Base-by-base conservation (phyloP, 1,140 invertebrate genomes). In the Stegodyphus dumicola region DNA sequence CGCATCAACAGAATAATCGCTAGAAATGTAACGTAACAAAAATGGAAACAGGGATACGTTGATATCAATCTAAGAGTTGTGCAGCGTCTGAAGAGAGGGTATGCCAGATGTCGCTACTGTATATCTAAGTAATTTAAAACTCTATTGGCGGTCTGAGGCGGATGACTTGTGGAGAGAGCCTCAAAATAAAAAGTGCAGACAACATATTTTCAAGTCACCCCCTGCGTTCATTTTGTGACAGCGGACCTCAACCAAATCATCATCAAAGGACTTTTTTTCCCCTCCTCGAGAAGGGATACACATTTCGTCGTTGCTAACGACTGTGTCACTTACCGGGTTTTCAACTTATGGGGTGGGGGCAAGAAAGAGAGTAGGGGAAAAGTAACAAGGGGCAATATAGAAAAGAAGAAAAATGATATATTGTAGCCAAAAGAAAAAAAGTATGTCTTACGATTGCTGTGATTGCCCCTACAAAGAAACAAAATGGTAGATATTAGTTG, bases 241-340 rank as follows among this genome's bases (percentile, higher is more conserved):
- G 66, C 49, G 13, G 66, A 69, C 51, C 52, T 69, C 65, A 79
- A 52, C 17, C 33, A 33, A 60, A 48, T 70, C 67, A 33, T 69
- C 65, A 79, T 79, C 66, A 79, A 79, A 79, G 69, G 18, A 65
- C 69, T 53, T 48, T 79, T 79, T 70, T 70, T 13, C 9, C 3
- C 3, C 33, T 33, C 3, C 7, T 7, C 17, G 9, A 18, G 66
- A 60, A 60, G 66, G 49, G 77, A 52, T 79, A 49, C 51, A 48
- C 51, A 33, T 69, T 56, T 69, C 69, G 51, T 13, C 11, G 9
- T 56, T 18, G 52, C 67, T 79, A 79, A 79, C 77, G 66, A 70
- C 18, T n/a, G 65, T 70, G 52, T 69, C 77, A 33, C 53, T 79
- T 53, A 79, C 77, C 7, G 69, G 49, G 10, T 69, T 79, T 79